Evolutionary conservation across 2,888 invertebrate species (phyloP).

Genomic region (Phlogophora meticulosa): DNA sequence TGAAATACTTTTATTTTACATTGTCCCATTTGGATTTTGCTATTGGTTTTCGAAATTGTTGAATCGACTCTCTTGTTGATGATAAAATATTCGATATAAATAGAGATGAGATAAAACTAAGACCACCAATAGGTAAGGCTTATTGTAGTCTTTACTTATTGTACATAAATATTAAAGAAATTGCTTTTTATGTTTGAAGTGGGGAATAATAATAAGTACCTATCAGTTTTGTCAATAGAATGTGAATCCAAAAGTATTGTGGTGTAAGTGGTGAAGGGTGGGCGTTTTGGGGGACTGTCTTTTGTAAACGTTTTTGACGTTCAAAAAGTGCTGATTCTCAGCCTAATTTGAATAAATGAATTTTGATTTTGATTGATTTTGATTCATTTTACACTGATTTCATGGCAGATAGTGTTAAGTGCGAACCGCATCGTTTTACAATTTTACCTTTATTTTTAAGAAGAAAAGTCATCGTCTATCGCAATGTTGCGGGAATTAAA

Average conservation of each 20-base stretch:
- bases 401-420: background rate
- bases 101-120: constrained; percentile 22
- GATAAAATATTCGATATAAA: constrained; percentile 42
- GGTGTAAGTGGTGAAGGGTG: too few relatives aligned
- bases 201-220: too few relatives aligned
- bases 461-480: too few relatives aligned
- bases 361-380: too few relatives aligned
- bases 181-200: background rate
- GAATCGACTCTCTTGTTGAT: constrained; percentile 40
- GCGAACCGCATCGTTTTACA: too few relatives aligned
- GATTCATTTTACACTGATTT: background rate
- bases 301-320: too few relatives aligned
- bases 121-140: constrained; percentile 21
- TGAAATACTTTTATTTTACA: constrained; percentile 71
- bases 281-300: too few relatives aligned
- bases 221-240: background rate
- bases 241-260: background rate
- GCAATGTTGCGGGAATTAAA: too few relatives aligned
- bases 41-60: constrained; percentile 48
- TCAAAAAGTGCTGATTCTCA: too few relatives aligned
- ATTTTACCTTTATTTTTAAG: too few relatives aligned
- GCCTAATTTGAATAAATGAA: too few relatives aligned
- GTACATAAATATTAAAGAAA: background rate
- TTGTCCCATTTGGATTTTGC: constrained; percentile 43
- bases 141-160: constrained; percentile 27